Evolutionary conservation across 2,888 invertebrate genomes (phyloP).

Genomic region (Oscheius sp.): DNA sequence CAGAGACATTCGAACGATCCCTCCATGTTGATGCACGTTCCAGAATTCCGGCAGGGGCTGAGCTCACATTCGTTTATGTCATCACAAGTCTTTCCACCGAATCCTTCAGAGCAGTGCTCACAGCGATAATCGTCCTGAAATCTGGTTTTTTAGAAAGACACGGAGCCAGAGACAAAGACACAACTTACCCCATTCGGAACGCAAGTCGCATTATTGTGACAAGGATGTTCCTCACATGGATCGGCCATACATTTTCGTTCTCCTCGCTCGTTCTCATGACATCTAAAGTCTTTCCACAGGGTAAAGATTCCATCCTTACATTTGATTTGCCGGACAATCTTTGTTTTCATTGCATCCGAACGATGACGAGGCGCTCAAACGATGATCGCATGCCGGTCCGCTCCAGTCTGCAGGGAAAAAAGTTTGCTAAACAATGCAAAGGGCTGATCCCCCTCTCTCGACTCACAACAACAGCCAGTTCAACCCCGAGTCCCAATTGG

Average conservation of each 20-base stretch:
- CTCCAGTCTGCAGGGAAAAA: constrained; percentile 46
- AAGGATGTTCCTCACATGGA: constrained; percentile 55
- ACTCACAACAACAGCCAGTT: background rate
- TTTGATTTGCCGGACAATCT: constrained; percentile 42
- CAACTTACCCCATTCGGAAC: constrained; percentile 53
- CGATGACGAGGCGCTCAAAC: constrained; percentile 36
- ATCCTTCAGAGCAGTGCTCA: constrained; percentile 85
- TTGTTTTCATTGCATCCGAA: constrained; percentile 41
- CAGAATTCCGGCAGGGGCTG: constrained; percentile 91
- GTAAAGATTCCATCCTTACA: constrained; percentile 40
- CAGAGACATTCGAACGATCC: constrained; percentile 79
- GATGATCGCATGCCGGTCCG: constrained; percentile 48
- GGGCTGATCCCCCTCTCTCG: too few species aligned
- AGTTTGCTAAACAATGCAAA: background rate
- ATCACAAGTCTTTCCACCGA: constrained; percentile 83
- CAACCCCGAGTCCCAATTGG: background rate
- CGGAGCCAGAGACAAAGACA: too few species aligned
- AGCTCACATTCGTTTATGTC: constrained; percentile 90
- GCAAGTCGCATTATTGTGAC: constrained; percentile 66
- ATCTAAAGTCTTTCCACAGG: constrained; percentile 33
- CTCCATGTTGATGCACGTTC: constrained; percentile 93
- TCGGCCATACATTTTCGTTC: constrained; percentile 39
- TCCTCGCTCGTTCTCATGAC: constrained; percentile 40
- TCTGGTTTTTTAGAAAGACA: background rate
- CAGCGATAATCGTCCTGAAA: constrained; percentile 82